Conservation (phyloP, 2,797 vertebrate species). For the Centropyge bicolor region DNA sequence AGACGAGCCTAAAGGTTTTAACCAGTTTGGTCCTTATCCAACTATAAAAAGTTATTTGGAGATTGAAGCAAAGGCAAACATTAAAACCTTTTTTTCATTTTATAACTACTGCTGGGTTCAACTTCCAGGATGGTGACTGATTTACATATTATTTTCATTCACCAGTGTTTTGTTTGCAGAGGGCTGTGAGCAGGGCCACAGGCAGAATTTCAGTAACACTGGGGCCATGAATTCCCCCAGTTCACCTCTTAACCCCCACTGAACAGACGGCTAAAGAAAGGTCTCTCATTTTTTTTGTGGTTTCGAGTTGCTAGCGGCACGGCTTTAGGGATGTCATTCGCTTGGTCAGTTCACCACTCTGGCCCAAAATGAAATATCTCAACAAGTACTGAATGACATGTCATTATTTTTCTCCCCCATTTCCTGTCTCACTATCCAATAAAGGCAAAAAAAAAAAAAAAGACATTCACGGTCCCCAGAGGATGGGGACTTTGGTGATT, state of each 20-base stretch:
- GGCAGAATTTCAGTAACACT: neutral
- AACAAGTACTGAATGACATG: neutral
- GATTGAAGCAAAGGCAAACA: neutral
- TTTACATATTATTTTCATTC: neutral
- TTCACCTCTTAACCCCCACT: accelerated
- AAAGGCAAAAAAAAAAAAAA: too few relatives aligned
- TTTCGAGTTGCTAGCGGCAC: too few relatives aligned
- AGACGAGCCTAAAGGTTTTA: neutral
- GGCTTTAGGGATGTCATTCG: neutral
- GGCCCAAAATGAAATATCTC: neutral
- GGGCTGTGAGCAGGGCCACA: neutral
- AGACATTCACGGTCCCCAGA: too few relatives aligned
- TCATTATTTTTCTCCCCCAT: neutral
- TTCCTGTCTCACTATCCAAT: too few relatives aligned
- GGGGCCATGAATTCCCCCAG: neutral
- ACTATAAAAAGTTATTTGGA: slow-evolving; percentile 15
- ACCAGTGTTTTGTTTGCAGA: neutral
- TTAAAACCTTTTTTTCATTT: slow-evolving; percentile 1
- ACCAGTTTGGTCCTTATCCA: neutral
- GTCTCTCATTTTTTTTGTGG: neutral
- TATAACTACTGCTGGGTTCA: neutral
- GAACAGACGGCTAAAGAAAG: neutral
- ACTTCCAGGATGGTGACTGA: neutral
- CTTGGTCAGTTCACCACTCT: neutral
- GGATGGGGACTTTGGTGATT: neutral